Evolutionary conservation across 2,113 vertebrate genomes (phyloP), one percentile per base, ranked within the genome.

Genomic region (Oophaga pumilio): DNA sequence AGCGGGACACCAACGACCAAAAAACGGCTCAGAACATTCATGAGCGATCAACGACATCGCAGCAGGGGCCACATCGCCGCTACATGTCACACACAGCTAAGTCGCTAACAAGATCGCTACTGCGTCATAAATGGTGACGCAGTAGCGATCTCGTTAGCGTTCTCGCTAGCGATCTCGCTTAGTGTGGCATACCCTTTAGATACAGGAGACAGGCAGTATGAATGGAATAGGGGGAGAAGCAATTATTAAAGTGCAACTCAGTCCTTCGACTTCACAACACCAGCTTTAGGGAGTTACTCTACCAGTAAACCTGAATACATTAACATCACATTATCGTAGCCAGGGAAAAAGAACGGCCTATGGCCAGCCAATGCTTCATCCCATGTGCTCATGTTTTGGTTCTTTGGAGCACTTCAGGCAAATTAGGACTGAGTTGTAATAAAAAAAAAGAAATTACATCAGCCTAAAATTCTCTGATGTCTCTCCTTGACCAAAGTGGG

Each of bases 361-460:
- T 24, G 76, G 14, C 53, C 20, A 79, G 78, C 57, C 18, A n/a
- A 13, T 24, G 20, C 50, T 76, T 22, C 49, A 6, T 76, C 78
- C 59, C 17, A n/a, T 22, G 18, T 81, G 68, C 52, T 24, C 53
- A 33, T 6, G 11, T 8, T 82, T 26, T 68, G 49, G 26, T n/a
- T 26, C 53, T 60, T 18, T 24, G 85, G 60, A 71, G 64, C 1
- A 62, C 28, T n/a, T 52, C 53, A 87, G 33, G 52, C 68, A 62
- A 13, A 60, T 15, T 18, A 88, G 52, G 60, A 84, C 64, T 81
- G 77, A 87, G 81, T 73, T 80, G 80, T 87, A 24, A 53, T 28
- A 18, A 18, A 33, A 74, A 74, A 62, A 66, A 60, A 66, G 79
- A 82, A 82, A 71, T 82, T 56, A 87, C 86, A 82, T 87, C 78